phyloP scores from a whole-genome alignment of 1,140 invertebrate genomes.

The Drosophila pachea region DNA sequence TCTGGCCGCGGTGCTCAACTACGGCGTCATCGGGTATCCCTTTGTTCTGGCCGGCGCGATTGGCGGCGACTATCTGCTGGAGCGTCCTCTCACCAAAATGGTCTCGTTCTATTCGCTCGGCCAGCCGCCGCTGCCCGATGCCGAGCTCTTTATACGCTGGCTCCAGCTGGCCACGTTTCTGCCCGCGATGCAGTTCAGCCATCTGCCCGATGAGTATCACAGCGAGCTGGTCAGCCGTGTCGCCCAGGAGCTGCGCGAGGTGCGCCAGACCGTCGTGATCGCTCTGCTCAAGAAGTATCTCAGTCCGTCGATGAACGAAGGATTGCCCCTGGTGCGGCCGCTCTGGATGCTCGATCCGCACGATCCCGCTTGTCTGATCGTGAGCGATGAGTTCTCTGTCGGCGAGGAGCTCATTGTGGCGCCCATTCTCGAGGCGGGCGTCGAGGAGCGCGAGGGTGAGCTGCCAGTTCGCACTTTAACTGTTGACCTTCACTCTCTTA shows the following conservation, averaged over 20 bases:
- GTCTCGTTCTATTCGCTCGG: slow-evolving; percentile 71
- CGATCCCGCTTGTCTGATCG: slow-evolving; percentile 87
- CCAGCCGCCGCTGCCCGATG: slow-evolving; percentile 83
- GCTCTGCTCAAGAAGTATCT: slow-evolving; percentile 88
- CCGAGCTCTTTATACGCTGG: slow-evolving; percentile 96
- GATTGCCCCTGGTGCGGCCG: slow-evolving; percentile 91
- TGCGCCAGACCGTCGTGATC: slow-evolving; percentile 88
- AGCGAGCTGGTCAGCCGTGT: slow-evolving; percentile 86
- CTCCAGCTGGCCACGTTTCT: slow-evolving; percentile 95
- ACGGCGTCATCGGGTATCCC: slow-evolving; percentile 92
- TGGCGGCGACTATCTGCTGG: slow-evolving; percentile 85
- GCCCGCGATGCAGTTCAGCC: slow-evolving; percentile 94
- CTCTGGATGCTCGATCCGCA: slow-evolving; percentile 94
- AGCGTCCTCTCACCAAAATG: slow-evolving; percentile 68
- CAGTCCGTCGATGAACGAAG: slow-evolving; percentile 86
- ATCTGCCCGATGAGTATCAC: slow-evolving; percentile 92
- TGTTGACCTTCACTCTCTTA: neutral
- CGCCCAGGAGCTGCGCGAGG: slow-evolving; percentile 85
- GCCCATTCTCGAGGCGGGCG: slow-evolving; percentile 87
- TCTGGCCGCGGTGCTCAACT: slow-evolving; percentile 84
- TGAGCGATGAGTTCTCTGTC: slow-evolving; percentile 93
- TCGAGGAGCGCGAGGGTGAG: slow-evolving; percentile 82
- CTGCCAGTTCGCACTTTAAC: neutral
- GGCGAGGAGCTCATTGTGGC: slow-evolving; percentile 95
- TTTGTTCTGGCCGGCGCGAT: slow-evolving; percentile 96